Evolutionary conservation across 2,888 invertebrate species (phyloP).

Genomic region (Diarsia rubi): DNA sequence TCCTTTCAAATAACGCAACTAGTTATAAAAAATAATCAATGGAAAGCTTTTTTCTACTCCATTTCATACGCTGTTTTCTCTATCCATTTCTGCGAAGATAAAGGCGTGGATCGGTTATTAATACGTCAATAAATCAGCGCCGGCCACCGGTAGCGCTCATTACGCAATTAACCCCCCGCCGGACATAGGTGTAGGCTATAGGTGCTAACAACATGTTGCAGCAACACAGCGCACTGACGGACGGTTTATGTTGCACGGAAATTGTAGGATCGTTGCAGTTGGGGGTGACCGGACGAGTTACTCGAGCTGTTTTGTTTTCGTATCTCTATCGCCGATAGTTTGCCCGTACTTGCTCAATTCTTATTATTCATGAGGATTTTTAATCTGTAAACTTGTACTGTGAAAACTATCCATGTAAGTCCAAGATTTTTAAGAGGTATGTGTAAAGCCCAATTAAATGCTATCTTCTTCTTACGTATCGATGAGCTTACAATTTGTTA

Average conservation of each 20-base stretch:
- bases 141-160: constrained; percentile 17
- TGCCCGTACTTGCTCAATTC: not conserved
- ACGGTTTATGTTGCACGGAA: not conserved
- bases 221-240: not conserved
- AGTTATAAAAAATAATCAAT: not conserved
- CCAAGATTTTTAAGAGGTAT: not conserved
- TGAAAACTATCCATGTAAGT: not conserved
- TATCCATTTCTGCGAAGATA: not conserved
- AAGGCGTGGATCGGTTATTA: constrained; percentile 27
- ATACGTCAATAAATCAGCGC: constrained; percentile 27
- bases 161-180: constrained; percentile 18
- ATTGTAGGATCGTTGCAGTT: not conserved
- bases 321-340: not conserved
- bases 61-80: not conserved
- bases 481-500: too few relatives aligned
- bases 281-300: not conserved
- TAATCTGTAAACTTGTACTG: not conserved
- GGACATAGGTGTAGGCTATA: constrained; percentile 24
- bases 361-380: not conserved
- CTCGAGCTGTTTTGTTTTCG: not conserved
- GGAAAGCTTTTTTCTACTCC: not conserved
- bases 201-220: constrained; percentile 35
- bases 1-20: not conserved
- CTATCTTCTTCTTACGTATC: not conserved
- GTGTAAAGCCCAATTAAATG: not conserved